A percentile compares a stretch with the other conserved stretches of the same genome.
Conservation (phyloP, 2,888 invertebrate species). For the Amphipoea oculea region DNA sequence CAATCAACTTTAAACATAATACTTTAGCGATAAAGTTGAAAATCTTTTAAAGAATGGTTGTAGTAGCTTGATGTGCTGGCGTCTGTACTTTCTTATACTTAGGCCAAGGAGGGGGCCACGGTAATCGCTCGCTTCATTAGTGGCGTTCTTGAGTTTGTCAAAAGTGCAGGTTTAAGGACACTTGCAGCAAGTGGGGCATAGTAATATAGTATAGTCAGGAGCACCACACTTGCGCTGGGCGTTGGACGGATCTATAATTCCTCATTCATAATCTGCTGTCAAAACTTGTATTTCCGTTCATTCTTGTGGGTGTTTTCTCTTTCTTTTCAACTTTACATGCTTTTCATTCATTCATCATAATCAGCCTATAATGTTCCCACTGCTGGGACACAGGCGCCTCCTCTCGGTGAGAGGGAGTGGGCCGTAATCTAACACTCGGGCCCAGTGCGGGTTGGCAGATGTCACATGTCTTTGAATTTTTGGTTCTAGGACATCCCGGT, state of each 20-base stretch:
- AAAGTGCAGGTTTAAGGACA: neutral
- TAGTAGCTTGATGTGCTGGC: too few species aligned
- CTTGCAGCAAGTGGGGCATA: neutral
- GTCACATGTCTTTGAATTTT: too few species aligned
- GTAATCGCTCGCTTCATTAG: neutral
- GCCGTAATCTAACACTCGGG: too few species aligned
- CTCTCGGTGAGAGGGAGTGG: too few species aligned
- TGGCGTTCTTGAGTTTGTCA: neutral
- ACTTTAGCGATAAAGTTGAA: too few species aligned
- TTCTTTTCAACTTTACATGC: neutral
- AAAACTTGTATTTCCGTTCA: neutral
- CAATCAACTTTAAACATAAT: too few species aligned
- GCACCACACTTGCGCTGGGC: neutral
- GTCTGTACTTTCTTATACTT: neutral
- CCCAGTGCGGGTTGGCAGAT: too few species aligned
- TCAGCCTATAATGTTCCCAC: too few species aligned
- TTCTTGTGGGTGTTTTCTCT: neutral
- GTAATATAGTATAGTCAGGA: neutral
- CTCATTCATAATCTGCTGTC: neutral
- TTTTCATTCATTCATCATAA: neutral
- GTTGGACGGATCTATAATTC: neutral
- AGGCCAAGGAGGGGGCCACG: neutral
- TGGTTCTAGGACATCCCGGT: too few species aligned
- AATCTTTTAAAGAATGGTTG: too few species aligned
- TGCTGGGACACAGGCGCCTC: too few species aligned